Conservation (phyloP, 1,140 invertebrate genomes). For the Frieseomelitta varia region DNA sequence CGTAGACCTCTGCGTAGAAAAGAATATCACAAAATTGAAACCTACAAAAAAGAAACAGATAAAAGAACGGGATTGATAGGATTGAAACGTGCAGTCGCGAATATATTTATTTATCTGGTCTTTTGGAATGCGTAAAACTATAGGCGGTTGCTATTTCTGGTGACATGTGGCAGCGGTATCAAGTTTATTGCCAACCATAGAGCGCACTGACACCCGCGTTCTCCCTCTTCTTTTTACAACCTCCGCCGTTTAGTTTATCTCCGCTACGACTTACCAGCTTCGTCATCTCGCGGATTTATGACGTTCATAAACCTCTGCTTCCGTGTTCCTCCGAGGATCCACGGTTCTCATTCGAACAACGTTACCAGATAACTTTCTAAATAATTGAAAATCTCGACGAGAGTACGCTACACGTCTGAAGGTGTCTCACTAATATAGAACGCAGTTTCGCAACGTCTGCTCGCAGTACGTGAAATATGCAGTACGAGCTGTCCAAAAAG, state of each 20-base stretch:
- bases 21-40: too few relatives aligned
- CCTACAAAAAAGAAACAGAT: too few relatives aligned
- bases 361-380: background rate
- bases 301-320: constrained; percentile 55
- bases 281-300: constrained; percentile 59
- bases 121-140: background rate
- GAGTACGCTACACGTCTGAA: background rate
- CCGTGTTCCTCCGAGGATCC: constrained; percentile 7
- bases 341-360: background rate
- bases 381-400: background rate
- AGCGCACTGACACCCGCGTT: constrained; percentile 8
- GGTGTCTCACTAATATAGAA: background rate
- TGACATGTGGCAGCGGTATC: constrained; percentile 14
- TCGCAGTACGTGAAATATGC: background rate
- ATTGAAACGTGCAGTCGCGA: background rate
- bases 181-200: constrained; percentile 49
- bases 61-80: too few relatives aligned
- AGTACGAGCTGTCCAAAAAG: background rate
- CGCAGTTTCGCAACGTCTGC: background rate
- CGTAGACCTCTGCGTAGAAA: too few relatives aligned
- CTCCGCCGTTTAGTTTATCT: constrained; percentile 70
- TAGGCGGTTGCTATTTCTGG: background rate
- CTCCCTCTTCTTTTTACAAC: constrained; percentile 56
- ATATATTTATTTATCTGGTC: background rate
- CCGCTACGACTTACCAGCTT: constrained; percentile 20